Conservation (phyloP, 2,797 vertebrate species). For the Acrossocheilus fasciatus region DNA sequence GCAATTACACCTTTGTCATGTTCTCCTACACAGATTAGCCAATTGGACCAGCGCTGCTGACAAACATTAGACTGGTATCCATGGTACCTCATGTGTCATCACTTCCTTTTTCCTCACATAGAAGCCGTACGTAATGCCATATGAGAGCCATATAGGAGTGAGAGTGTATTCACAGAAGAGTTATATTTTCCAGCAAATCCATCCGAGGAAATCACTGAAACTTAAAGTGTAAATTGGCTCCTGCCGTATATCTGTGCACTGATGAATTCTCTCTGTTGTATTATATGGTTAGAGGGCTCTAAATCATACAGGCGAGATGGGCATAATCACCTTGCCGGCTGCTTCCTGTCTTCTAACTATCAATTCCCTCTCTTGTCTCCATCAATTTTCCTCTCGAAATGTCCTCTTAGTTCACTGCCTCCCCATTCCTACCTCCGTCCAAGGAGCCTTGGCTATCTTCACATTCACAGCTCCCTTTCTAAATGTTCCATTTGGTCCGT, state of each 20-base stretch:
- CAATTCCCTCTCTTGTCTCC: slow-evolving; percentile 72
- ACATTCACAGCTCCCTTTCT: slow-evolving; percentile 54
- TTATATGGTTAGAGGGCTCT: slow-evolving; percentile 68
- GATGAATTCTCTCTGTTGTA: slow-evolving; percentile 75
- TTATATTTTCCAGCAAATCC: slow-evolving; percentile 62
- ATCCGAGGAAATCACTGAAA: slow-evolving; percentile 67
- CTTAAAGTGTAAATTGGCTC: slow-evolving; percentile 69
- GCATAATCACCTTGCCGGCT: slow-evolving; percentile 76
- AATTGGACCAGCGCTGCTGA: slow-evolving; percentile 24
- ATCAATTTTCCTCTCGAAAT: slow-evolving; percentile 74
- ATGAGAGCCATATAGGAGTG: slow-evolving; percentile 57
- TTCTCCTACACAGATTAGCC: slow-evolving; percentile 37
- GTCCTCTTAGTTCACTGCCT: slow-evolving; percentile 33
- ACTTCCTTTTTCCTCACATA: slow-evolving; percentile 46
- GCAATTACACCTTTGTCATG: slow-evolving; percentile 58
- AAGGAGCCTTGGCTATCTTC: slow-evolving; percentile 13
- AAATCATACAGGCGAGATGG: slow-evolving; percentile 75
- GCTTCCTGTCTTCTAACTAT: slow-evolving; percentile 79
- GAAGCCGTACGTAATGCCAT: slow-evolving; percentile 45
- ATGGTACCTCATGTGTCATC: slow-evolving; percentile 25
- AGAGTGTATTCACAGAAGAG: slow-evolving; percentile 57
- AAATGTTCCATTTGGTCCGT: slow-evolving; percentile 72
- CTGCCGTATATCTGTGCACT: slow-evolving; percentile 65
- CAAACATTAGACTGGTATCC: slow-evolving; percentile 36
- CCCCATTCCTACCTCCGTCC: slow-evolving; percentile 32